These are phyloP conservation scores for Campoletis sonorensis DNA, from an alignment of 1,140 invertebrate species.

Conservation along the genomic window DNA sequence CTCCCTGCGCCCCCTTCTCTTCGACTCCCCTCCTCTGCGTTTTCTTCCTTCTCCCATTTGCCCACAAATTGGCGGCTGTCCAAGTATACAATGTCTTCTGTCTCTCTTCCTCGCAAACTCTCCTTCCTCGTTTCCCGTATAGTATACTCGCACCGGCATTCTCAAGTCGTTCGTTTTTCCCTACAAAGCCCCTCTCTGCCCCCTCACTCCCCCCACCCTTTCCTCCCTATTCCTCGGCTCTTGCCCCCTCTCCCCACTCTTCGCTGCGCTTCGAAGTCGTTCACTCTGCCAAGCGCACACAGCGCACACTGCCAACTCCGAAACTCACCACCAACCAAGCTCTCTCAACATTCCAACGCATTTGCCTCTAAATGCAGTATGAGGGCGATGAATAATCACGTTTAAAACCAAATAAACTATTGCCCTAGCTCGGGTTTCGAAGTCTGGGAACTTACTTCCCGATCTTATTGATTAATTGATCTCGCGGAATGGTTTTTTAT, in stretches of 20 bases:
- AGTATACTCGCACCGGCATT: neutral
- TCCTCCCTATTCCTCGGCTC: too few relatives aligned
- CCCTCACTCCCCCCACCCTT: too few relatives aligned
- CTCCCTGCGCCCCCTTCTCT: too few relatives aligned
- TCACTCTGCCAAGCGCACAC: constrained; percentile 4
- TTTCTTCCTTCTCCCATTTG: neutral
- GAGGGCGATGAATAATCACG: too few relatives aligned
- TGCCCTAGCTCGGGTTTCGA: too few relatives aligned
- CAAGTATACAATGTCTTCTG: constrained; percentile 16
- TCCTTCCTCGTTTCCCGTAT: constrained; percentile 7
- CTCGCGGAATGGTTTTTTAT: too few relatives aligned
- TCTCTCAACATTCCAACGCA: neutral
- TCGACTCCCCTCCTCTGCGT: neutral
- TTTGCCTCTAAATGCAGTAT: neutral
- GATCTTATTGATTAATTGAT: too few relatives aligned
- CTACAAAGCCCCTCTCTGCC: neutral
- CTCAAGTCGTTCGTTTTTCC: neutral
- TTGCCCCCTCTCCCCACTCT: neutral
- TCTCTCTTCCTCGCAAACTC: neutral
- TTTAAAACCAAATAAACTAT: too few relatives aligned
- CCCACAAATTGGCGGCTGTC: constrained; percentile 18
- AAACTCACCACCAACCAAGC: neutral
- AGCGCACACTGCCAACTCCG: neutral
- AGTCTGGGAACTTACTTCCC: too few relatives aligned
- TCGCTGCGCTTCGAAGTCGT: neutral